phyloP scores from a whole-genome alignment of 2,888 invertebrate species.

The Agrotis segetum region DNA sequence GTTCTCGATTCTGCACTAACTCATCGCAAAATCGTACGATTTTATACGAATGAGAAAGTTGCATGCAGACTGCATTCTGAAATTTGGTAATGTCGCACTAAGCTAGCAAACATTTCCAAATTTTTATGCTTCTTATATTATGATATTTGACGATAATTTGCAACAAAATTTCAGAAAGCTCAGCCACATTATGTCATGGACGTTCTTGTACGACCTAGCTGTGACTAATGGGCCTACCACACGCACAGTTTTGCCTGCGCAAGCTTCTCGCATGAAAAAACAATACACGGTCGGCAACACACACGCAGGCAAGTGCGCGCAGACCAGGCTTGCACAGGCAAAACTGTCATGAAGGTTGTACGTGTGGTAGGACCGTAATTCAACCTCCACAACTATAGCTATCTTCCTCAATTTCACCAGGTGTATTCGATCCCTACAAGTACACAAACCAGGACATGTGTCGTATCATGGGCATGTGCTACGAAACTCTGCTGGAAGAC shows the following conservation, averaged over 20 bases:
- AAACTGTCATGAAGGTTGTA: too few species aligned
- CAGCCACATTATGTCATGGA: neutral
- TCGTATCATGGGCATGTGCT: slow-evolving; percentile 94
- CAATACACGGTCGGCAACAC: too few species aligned
- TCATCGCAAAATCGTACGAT: neutral
- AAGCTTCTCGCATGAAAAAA: too few species aligned
- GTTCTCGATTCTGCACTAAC: neutral
- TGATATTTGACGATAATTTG: neutral
- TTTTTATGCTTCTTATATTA: neutral
- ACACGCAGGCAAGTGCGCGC: too few species aligned
- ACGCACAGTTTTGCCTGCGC: too few species aligned
- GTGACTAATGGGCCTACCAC: too few species aligned
- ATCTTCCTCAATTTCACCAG: slow-evolving; percentile 78
- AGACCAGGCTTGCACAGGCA: too few species aligned
- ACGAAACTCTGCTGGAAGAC: slow-evolving; percentile 95
- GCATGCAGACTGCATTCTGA: neutral
- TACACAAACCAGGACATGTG: slow-evolving; percentile 95
- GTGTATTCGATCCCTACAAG: slow-evolving; percentile 94
- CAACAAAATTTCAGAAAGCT: slow-evolving; percentile 1
- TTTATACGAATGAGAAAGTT: neutral
- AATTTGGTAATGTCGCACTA: neutral
- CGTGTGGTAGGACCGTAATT: neutral
- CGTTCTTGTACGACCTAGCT: slow-evolving; percentile 6
- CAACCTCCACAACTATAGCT: neutral
- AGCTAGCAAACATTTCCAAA: neutral